phyloP scores from a whole-genome alignment of 2,113 vertebrate species.

The Hirundichthys speculiger region DNA sequence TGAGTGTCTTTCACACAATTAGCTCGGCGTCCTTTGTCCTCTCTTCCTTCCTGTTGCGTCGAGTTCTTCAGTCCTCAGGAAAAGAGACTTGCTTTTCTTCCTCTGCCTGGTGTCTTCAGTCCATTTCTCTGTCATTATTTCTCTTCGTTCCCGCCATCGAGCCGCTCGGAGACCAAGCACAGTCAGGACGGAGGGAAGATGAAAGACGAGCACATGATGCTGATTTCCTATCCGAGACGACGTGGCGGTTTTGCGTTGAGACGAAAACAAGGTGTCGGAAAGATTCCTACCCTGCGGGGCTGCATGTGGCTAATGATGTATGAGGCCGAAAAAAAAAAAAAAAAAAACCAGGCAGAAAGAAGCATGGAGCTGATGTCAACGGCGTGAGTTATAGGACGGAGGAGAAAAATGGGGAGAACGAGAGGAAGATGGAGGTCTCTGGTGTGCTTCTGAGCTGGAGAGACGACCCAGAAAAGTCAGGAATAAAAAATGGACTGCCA shows the following conservation, averaged over 20 bases:
- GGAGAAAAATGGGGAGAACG: constrained; percentile 1
- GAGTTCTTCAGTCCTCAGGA: constrained; percentile 3
- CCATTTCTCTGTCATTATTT: not conserved
- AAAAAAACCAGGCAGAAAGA: constrained; percentile 11
- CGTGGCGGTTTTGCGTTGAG: not conserved
- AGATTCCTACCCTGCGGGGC: not conserved
- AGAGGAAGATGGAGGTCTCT: constrained; percentile 28
- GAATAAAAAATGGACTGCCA: constrained; percentile 56
- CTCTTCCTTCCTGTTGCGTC: not conserved
- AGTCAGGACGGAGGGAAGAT: not conserved
- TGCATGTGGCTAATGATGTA: not conserved
- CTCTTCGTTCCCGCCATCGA: constrained; percentile 5
- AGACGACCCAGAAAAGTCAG: constrained; percentile 73
- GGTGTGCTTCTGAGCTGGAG: constrained; percentile 44
- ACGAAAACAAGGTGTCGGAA: not conserved
- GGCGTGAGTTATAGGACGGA: constrained; percentile 6
- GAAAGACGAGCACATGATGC: not conserved
- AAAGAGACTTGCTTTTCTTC: not conserved
- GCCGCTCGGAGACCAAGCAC: not conserved
- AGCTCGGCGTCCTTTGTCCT: too few species aligned
- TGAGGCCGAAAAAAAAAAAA: not conserved
- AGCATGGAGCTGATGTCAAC: constrained; percentile 7
- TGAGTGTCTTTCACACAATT: too few species aligned
- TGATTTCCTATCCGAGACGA: not conserved
- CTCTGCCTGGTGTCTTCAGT: not conserved